These are phyloP conservation scores for Sceloporus undulatus DNA, from an alignment of 2,113 vertebrate species.

Conservation along the genomic window DNA sequence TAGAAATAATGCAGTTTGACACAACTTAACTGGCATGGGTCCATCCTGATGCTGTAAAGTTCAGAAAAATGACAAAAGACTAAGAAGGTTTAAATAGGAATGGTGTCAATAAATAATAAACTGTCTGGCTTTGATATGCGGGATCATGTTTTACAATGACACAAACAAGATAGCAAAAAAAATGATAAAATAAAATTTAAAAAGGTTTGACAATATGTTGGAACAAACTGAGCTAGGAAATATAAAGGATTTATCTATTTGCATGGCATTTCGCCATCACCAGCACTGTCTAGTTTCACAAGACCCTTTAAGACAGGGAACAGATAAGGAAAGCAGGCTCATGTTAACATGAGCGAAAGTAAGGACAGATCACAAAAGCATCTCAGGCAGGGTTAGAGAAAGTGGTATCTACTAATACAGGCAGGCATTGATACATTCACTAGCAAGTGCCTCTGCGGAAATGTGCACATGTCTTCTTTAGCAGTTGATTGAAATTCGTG, in stretches of 20 bases:
- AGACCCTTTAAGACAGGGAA: not conserved
- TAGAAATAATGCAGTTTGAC: too few relatives aligned
- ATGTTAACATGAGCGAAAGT: not conserved
- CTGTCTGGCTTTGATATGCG: not conserved
- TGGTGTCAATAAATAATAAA: not conserved
- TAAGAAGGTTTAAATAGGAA: not conserved
- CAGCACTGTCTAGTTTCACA: not conserved
- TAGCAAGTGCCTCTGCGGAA: not conserved
- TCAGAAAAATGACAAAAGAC: not conserved
- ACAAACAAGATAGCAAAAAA: not conserved
- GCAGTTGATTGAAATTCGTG: not conserved
- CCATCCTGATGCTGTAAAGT: too few relatives aligned
- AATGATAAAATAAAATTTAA: not conserved
- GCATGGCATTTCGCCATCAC: not conserved
- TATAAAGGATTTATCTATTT: not conserved
- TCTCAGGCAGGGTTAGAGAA: not conserved
- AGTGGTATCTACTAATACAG: not conserved
- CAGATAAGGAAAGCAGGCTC: not conserved
- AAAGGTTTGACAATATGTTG: not conserved
- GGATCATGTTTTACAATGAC: not conserved
- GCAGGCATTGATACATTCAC: not conserved
- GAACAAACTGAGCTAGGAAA: not conserved
- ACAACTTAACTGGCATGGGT: too few relatives aligned
- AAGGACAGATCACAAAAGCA: not conserved
- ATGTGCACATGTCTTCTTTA: not conserved